Conservation (phyloP, 2,113 vertebrate species). For the Lepisosteus oculatus region DNA sequence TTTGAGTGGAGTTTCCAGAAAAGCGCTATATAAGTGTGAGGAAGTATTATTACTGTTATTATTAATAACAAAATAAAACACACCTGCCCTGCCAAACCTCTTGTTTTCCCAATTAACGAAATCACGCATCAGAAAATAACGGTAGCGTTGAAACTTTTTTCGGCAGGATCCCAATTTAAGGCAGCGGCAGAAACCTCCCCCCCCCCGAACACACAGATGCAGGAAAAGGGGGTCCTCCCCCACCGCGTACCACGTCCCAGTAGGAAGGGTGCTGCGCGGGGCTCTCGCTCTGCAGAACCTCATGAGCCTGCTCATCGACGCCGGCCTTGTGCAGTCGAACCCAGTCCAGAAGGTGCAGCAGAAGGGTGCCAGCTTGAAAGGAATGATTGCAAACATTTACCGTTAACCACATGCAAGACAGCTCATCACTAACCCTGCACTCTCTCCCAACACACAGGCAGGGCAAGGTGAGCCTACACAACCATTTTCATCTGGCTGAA, state of each 20-base stretch:
- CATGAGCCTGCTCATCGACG: conserved; percentile 77
- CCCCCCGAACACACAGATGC: no score
- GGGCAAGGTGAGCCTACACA: not conserved
- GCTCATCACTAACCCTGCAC: not conserved
- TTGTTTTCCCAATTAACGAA: no score
- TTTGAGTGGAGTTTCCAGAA: no score
- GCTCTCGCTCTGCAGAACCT: conserved; percentile 85
- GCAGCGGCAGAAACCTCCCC: not conserved
- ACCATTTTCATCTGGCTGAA: no score
- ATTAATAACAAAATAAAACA: no score
- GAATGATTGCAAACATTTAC: no score
- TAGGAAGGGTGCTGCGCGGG: conserved; percentile 79
- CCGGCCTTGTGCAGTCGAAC: conserved; percentile 86
- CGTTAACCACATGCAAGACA: not conserved
- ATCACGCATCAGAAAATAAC: no score
- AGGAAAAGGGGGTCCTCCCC: not conserved
- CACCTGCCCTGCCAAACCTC: no score
- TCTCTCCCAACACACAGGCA: conserved; percentile 4
- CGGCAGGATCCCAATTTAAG: not conserved
- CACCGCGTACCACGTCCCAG: conserved; percentile 82
- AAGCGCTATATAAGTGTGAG: no score
- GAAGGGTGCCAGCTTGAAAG: conserved; percentile 75
- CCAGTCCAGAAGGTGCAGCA: conserved; percentile 92
- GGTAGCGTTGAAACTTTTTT: not conserved
- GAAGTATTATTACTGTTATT: no score